Conservation (phyloP, 2,888 invertebrate species). For the Nemurella pictetii region DNA sequence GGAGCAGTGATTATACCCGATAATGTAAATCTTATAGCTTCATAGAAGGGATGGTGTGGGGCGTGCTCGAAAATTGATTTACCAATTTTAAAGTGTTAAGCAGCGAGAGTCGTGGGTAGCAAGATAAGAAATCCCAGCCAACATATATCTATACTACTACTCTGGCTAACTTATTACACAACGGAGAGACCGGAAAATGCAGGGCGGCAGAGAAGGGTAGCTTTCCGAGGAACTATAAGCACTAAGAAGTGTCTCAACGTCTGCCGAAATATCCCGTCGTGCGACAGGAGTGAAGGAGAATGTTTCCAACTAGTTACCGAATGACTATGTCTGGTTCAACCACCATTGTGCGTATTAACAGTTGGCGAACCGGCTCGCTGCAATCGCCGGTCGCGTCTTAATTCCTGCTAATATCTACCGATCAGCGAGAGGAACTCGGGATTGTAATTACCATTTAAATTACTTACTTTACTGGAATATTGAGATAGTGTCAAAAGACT, state of each 20-base stretch:
- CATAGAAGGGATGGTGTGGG: background rate
- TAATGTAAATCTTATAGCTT: conserved; percentile 9
- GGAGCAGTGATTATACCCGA: background rate
- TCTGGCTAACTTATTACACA: background rate
- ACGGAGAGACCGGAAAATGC: too few relatives aligned
- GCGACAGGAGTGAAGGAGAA: too few relatives aligned
- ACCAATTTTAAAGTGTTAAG: conserved; percentile 30
- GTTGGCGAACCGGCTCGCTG: background rate
- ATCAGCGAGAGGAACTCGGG: conserved; percentile 5
- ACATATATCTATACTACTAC: too few relatives aligned
- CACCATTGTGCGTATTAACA: background rate
- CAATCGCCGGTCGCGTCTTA: background rate
- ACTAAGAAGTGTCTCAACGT: too few relatives aligned
- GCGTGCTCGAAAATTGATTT: conserved; percentile 36
- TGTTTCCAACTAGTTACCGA: too few relatives aligned
- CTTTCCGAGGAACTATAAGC: too few relatives aligned
- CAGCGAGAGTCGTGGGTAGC: conserved; percentile 2
- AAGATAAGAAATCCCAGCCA: conserved; percentile 20
- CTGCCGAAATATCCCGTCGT: too few relatives aligned
- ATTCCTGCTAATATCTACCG: background rate
- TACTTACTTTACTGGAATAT: conserved; percentile 38
- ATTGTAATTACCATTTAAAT: conserved; percentile 40
- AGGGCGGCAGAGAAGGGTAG: too few relatives aligned
- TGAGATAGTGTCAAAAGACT: conserved; percentile 36
- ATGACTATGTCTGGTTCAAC: too few relatives aligned